These are phyloP conservation scores for Falcunculus frontatus DNA, from an alignment of 2,113 vertebrate genomes.

Conservation along the genomic window DNA sequence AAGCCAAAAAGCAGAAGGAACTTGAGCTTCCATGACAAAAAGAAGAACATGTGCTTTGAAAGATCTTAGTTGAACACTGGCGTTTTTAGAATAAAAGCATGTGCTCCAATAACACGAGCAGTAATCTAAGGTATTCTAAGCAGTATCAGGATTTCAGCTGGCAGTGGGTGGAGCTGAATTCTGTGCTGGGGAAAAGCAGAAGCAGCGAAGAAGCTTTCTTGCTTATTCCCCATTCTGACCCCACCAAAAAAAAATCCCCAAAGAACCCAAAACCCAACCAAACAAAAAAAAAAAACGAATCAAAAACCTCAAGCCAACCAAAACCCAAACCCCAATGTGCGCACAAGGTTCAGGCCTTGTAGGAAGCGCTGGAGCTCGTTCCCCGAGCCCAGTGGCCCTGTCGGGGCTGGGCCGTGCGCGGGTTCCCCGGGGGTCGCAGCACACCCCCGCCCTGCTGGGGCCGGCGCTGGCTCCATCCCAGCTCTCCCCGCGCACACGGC, in stretches of 20 bases:
- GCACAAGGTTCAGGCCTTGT: neutral
- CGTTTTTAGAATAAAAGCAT: neutral
- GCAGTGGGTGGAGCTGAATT: neutral
- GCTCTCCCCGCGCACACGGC: neutral
- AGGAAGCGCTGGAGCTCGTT: neutral
- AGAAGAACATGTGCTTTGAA: fast-evolving
- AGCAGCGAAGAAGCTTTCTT: neutral
- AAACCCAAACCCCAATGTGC: fast-evolving
- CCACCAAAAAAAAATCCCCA: no score
- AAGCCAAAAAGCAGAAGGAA: neutral
- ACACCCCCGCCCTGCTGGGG: neutral
- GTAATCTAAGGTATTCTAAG: neutral
- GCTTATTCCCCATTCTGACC: neutral
- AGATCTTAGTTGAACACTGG: fast-evolving
- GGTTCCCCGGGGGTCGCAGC: neutral
- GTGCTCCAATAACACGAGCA: fast-evolving
- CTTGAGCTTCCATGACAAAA: neutral
- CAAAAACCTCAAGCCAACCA: neutral
- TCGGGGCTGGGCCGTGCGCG: neutral
- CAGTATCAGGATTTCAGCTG: neutral
- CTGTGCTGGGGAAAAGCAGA: neutral
- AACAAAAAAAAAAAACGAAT: neutral
- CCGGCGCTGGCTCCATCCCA: fast-evolving
- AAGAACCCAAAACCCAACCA: neutral
- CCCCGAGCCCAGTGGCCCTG: neutral